Conservation (phyloP, 2,113 vertebrate genomes). For the Asarcornis scutulata region DNA sequence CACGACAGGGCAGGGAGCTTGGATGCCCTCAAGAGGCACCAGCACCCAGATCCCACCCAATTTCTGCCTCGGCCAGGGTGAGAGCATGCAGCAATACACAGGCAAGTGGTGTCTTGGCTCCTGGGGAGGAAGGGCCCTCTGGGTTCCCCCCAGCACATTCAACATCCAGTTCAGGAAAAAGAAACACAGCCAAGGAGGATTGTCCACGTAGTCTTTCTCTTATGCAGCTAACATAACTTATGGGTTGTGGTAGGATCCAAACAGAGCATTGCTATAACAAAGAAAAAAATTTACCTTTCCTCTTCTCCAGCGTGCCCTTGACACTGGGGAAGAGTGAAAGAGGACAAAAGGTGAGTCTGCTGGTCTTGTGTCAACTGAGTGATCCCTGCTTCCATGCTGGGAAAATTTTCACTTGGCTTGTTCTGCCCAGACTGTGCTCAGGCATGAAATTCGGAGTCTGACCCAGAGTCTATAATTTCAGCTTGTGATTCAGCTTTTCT, state of each 20-base stretch:
- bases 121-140: background rate
- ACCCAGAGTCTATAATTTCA: background rate
- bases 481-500: constrained; percentile 44
- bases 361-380: background rate
- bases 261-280: background rate
- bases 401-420: background rate
- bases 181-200: background rate
- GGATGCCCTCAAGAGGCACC: background rate
- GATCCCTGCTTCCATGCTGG: background rate
- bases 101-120: background rate
- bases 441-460: background rate
- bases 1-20: background rate
- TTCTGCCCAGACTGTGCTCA: background rate
- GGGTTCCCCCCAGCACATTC: background rate
- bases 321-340: background rate
- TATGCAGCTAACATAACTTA: background rate
- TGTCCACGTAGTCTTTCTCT: background rate
- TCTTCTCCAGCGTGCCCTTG: background rate
- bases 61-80: background rate
- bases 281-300: background rate
- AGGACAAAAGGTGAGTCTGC: background rate
- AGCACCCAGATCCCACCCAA: background rate
- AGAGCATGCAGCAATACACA: background rate
- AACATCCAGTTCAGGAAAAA: background rate
- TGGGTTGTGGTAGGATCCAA: background rate